Evolutionary conservation across 1,140 invertebrate genomes (phyloP).

Genomic region (Frieseomelitta varia): DNA sequence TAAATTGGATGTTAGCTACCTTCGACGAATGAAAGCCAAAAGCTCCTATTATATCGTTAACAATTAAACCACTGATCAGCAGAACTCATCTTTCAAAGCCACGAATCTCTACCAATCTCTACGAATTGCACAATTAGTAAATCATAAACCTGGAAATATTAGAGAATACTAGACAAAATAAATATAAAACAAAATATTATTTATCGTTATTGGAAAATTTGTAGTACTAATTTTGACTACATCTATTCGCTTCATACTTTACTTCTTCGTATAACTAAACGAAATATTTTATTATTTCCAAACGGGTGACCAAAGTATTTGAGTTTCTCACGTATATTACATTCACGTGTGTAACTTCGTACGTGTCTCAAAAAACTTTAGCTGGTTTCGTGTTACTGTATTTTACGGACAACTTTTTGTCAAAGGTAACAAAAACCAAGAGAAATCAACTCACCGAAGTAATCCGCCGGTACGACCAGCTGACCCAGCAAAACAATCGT

Average conservation of each 20-base stretch:
- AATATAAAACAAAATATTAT: no score
- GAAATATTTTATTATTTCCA: no score
- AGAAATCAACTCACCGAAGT: conserved; percentile 66
- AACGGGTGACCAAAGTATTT: not conserved
- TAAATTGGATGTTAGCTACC: not conserved
- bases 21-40: not conserved
- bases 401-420: not conserved
- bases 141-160: no score
- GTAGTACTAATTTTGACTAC: no score
- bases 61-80: not conserved
- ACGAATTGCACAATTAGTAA: no score
- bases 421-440: not conserved
- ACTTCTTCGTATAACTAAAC: no score
- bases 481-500: conserved; percentile 53
- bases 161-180: no score
- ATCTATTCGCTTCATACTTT: no score
- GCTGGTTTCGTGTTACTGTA: not conserved
- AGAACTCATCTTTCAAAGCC: not conserved
- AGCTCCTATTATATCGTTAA: not conserved
- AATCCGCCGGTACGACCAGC: conserved; percentile 52
- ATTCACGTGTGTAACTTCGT: not conserved
- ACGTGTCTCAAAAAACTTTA: not conserved
- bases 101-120: not conserved
- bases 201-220: no score
- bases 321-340: not conserved